phyloP scores from a whole-genome alignment of 2,113 vertebrate genomes.

The Xenopus laevis region DNA sequence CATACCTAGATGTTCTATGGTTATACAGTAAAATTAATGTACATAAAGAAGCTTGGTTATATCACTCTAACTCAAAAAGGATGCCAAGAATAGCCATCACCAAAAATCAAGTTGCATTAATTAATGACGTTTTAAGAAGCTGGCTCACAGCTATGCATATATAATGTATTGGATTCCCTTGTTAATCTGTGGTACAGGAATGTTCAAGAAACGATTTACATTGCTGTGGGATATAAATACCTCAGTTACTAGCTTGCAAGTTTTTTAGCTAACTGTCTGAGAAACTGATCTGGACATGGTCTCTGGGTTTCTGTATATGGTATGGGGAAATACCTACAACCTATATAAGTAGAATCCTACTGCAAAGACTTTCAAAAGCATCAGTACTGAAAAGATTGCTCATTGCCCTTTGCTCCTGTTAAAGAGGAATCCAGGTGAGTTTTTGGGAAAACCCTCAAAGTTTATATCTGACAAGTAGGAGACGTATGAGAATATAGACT shows the following conservation, averaged over 20 bases:
- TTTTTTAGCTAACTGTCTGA: conserved; percentile 50
- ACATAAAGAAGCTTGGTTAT: no score
- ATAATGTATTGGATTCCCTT: neutral
- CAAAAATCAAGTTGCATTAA: no score
- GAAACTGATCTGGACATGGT: conserved; percentile 48
- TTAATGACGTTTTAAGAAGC: no score
- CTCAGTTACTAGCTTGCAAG: conserved; percentile 55
- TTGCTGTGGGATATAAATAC: conserved; percentile 56
- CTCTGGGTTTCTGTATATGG: conserved; percentile 51
- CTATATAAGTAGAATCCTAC: conserved; percentile 48
- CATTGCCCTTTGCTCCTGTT: neutral
- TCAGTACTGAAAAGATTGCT: neutral
- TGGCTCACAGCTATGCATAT: neutral
- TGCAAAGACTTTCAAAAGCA: neutral
- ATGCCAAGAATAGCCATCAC: no score
- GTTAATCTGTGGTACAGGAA: conserved; percentile 1
- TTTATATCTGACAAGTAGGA: no score
- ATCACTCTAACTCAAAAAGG: no score
- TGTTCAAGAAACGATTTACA: conserved; percentile 29
- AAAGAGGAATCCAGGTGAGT: neutral
- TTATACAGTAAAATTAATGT: no score
- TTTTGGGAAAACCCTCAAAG: conserved; percentile 1
- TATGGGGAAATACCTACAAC: conserved; percentile 47
- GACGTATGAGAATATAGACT: no score
- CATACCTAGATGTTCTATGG: no score